Evolutionary conservation across 1,140 invertebrate species (phyloP), one percentile per base, ranked within the genome.

Genomic region (Drosophila malerkotliana): DNA sequence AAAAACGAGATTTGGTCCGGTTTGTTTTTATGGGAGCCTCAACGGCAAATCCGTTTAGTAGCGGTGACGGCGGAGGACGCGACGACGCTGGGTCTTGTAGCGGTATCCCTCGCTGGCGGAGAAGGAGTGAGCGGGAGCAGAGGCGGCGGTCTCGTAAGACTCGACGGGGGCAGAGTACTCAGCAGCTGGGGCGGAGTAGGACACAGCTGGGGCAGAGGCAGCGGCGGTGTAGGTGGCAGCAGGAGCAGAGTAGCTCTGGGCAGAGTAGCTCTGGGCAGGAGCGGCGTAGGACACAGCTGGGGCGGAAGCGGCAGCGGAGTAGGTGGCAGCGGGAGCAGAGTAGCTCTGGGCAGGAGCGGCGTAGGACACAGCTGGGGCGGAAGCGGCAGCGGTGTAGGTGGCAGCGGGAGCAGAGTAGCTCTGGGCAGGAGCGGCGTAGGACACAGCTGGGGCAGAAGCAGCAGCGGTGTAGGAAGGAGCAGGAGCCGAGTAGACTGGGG

Each of bases 51-150:
- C 58, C 55, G 56, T 71, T 78, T 88, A 88, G 61, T 67, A 85
- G 58, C 69, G 76, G 72, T 72, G 85, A 52, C 87, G 87, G 26
- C 81, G 81, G 73, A 87, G 15, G 61, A 87, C 78, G 60, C 82
- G 82, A 75, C 79, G 79, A 64, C 78, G 77, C 8, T 78, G 69
- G 68, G 82, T 87, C 77, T 69, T 87, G 77, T 87, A 87, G 61
- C 82, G 82, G 77, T 87, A 87, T 48, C 83, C 84, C 56, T 83
- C 76, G 48, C 10, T 62, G 44, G 80, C 14, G 4, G 81, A 85
- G 81, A 61, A 85, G 66, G 56, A 61, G 66, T 85, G 74, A 15
- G 78, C 82, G 39, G 78, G 67, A 51, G 77, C 84, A 15, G 84
- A 88, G 18, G 84, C 77, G 14, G 79, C 84, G 57, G 73, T 63